phyloP scores from a whole-genome alignment of 2,113 vertebrate species.

The Choloepus hoffmanni region DNA sequence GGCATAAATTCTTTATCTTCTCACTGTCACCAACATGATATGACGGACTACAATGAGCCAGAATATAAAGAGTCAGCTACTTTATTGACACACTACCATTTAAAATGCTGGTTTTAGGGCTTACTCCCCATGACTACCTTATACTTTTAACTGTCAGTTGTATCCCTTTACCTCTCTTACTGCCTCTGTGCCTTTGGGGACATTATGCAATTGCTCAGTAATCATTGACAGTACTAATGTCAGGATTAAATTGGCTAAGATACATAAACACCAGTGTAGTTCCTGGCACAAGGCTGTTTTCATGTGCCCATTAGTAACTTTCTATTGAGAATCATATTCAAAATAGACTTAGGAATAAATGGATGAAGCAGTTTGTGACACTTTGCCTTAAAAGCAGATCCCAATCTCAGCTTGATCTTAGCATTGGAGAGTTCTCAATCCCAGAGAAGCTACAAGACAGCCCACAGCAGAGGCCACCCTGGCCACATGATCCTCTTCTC shows the following conservation, averaged over 20 bases:
- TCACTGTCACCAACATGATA: background rate
- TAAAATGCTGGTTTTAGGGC: background rate
- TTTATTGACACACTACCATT: background rate
- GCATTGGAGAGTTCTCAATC: background rate
- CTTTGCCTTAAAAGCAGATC: background rate
- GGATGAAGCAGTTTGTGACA: fast-evolving
- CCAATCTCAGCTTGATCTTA: background rate
- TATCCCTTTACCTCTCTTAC: background rate
- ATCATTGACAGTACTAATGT: background rate
- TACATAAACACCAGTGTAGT: background rate
- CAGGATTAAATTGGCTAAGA: background rate
- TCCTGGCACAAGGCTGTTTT: background rate
- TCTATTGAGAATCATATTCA: background rate
- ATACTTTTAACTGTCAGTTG: background rate
- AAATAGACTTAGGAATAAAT: background rate
- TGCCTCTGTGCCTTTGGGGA: background rate
- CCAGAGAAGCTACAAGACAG: background rate
- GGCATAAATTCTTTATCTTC: background rate
- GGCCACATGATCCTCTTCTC: background rate
- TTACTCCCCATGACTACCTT: background rate
- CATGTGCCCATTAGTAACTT: background rate
- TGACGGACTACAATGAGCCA: background rate
- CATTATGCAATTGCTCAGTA: background rate
- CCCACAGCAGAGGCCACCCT: background rate
- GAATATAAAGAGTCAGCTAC: background rate